A percentile compares a stretch with the other conserved stretches of the same genome.
Conservation (phyloP, 1,140 invertebrate species). For the Gonioctena quinquepunctata region DNA sequence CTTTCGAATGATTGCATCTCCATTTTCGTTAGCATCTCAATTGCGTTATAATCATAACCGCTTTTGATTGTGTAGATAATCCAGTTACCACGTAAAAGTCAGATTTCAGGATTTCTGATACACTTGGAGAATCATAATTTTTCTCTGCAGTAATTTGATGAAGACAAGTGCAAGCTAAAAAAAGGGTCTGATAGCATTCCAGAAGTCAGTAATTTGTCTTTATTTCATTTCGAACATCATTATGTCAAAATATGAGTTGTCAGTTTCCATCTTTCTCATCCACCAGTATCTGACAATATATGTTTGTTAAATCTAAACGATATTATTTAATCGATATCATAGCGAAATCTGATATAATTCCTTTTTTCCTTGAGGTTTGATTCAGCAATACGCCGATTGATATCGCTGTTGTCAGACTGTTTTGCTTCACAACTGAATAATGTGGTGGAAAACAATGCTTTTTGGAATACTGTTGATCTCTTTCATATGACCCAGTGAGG, state of each 20-base stretch:
- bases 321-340: too few relatives aligned
- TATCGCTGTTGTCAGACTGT: slow-evolving; percentile 44
- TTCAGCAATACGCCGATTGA: slow-evolving; percentile 39
- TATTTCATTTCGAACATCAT: too few relatives aligned
- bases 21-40: neutral
- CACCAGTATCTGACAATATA: slow-evolving; percentile 51
- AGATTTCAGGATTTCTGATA: neutral
- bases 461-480: neutral
- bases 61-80: neutral
- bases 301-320: slow-evolving; percentile 55
- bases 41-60: neutral
- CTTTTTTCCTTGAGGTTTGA: slow-evolving; percentile 22
- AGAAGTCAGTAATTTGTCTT: too few relatives aligned
- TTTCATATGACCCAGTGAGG: slow-evolving; percentile 39
- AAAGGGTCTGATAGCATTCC: too few relatives aligned
- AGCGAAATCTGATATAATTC: slow-evolving; percentile 34
- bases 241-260: too few relatives aligned
- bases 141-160: too few relatives aligned
- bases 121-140: too few relatives aligned
- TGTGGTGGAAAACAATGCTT: slow-evolving; percentile 14
- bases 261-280: neutral
- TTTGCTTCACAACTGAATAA: slow-evolving; percentile 51
- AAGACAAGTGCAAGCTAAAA: too few relatives aligned
- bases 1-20: too few relatives aligned
- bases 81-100: neutral